These are phyloP conservation scores for Pammene aurita DNA, from an alignment of 2,888 invertebrate species.

Conservation along the genomic window DNA sequence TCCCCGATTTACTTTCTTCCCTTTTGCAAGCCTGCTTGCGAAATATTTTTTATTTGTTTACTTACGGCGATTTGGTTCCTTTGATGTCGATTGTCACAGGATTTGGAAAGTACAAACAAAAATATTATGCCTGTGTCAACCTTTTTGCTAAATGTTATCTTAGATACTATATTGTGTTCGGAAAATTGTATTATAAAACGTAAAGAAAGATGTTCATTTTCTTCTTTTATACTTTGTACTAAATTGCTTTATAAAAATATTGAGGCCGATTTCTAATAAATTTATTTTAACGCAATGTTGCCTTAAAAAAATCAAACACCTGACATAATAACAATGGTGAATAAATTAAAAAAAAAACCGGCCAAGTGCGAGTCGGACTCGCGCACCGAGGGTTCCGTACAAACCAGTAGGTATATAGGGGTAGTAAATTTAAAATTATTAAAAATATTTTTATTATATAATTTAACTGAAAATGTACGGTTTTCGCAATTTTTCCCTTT, in stretches of 20 bases:
- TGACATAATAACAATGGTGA: no score
- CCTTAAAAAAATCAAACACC: no score
- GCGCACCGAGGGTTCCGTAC: no score
- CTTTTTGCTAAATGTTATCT: slow-evolving; percentile 51
- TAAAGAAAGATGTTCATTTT: slow-evolving; percentile 7
- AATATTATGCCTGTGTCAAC: slow-evolving; percentile 60
- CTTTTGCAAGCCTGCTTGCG: slow-evolving; percentile 69
- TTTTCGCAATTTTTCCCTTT: no score
- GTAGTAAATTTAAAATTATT: no score
- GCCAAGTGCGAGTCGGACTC: no score
- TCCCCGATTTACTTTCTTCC: slow-evolving; percentile 73
- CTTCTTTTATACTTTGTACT: background rate
- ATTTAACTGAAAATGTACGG: no score
- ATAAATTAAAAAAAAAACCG: no score
- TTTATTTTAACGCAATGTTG: no score
- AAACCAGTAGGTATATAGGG: no score
- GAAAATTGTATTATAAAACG: slow-evolving; percentile 1
- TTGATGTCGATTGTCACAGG: slow-evolving; percentile 75
- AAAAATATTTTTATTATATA: no score
- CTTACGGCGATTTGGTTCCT: slow-evolving; percentile 75
- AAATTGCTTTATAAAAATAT: background rate
- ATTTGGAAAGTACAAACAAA: slow-evolving; percentile 63
- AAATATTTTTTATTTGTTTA: slow-evolving; percentile 79
- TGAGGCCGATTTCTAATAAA: background rate
- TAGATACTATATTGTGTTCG: slow-evolving; percentile 18